These are phyloP conservation scores for Polylopha cassiicola DNA, from an alignment of 2,888 invertebrate species.

Conservation along the genomic window DNA sequence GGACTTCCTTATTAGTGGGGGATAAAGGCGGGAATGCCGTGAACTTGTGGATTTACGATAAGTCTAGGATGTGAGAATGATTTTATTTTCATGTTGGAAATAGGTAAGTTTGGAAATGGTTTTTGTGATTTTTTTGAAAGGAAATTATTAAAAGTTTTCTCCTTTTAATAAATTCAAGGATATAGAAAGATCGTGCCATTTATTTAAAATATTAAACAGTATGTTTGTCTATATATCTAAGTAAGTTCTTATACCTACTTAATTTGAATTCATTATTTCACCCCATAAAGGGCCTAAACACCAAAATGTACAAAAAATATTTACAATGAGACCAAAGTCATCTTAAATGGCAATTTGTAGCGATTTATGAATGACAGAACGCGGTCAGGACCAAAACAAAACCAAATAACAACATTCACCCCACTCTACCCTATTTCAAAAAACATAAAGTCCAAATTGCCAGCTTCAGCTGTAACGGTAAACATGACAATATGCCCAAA, in stretches of 20 bases:
- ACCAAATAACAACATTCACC: conserved; percentile 1
- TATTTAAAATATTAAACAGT: too few species aligned
- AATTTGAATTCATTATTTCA: too few species aligned
- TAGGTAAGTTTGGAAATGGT: conserved; percentile 11
- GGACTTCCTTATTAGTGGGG: neutral
- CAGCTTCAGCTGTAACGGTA: neutral
- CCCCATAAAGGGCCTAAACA: too few species aligned
- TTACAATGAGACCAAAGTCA: conserved; percentile 27
- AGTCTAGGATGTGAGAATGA: conserved; percentile 13
- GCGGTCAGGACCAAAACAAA: conserved; percentile 23
- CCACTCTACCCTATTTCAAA: neutral
- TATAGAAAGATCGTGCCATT: too few species aligned
- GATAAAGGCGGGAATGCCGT: conserved; percentile 1
- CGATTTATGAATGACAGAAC: conserved; percentile 39
- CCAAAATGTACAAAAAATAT: too few species aligned
- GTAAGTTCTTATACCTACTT: too few species aligned
- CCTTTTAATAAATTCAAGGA: too few species aligned
- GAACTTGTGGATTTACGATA: conserved; percentile 6
- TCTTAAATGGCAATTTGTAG: conserved; percentile 56
- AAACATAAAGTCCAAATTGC: conserved; percentile 6
- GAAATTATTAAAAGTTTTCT: too few species aligned
- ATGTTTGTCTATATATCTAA: too few species aligned
- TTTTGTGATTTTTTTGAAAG: too few species aligned
- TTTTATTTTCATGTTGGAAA: conserved; percentile 19
- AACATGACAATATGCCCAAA: conserved; percentile 8